Conservation (phyloP, 2,797 vertebrate species). For the Scyliorhinus canicula region DNA sequence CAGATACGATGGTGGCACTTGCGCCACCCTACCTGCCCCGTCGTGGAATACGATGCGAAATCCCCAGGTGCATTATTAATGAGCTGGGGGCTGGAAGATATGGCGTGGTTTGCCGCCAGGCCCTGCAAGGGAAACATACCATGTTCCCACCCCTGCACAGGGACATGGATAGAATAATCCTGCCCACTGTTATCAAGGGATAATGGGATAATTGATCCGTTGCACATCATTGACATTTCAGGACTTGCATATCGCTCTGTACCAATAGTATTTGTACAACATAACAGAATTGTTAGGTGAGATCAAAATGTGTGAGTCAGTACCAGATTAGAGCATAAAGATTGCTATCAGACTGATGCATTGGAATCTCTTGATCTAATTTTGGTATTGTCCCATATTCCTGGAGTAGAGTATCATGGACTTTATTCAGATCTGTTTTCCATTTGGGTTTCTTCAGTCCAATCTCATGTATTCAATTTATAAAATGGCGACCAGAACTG, state of each 20-base stretch:
- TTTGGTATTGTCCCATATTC: neutral
- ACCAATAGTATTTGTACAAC: neutral
- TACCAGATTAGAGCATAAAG: neutral
- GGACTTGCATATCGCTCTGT: neutral
- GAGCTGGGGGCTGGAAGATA: no score
- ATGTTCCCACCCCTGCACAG: no score
- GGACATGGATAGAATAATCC: neutral
- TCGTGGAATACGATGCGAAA: no score
- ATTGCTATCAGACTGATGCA: neutral
- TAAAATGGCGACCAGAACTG: no score
- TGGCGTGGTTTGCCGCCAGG: no score
- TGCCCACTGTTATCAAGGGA: neutral
- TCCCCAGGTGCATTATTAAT: no score
- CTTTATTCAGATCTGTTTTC: neutral
- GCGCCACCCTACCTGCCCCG: no score
- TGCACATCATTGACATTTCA: neutral
- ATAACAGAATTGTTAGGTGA: neutral
- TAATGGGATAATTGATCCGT: neutral
- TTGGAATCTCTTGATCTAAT: neutral
- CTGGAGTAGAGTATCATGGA: neutral
- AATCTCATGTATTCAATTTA: neutral
- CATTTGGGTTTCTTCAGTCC: neutral
- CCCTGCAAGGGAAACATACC: no score
- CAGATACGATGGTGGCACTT: no score
- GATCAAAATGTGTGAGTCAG: neutral